Evolutionary conservation across 2,888 invertebrate genomes (phyloP), one percentile per base, ranked within the genome.

Genomic region (Acrobasis consociella): DNA sequence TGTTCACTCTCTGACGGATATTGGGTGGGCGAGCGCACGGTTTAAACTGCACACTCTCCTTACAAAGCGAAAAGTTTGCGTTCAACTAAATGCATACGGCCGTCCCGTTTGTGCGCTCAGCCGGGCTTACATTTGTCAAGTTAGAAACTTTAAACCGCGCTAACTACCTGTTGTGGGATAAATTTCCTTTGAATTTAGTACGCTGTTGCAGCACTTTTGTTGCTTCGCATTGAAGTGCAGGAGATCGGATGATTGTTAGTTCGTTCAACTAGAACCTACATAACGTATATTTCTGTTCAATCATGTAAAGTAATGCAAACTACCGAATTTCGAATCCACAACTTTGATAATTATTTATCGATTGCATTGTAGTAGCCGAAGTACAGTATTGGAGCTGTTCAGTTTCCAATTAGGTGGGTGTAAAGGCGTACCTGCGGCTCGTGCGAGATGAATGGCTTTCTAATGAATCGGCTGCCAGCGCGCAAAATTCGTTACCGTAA

Each of bases 1-100:
- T 77, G 76, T 74, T 76, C 77, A 73, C 78, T 78, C 75, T 72
- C 74, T 79, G 79, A 81, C 86, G 85, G 86, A 86, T 87, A 87
- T 87, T 85, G 84, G 82, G 80, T 80, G 85, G 79, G 79, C 82
- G 78, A 81, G 78, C 77, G 80, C 73, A 76, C 72, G 79, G 80
- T 81, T 85, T 81, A 80, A 84, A 82, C 83, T 80, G 83, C 82
- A 85, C 81, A 82, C 85, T 83, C 82, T 81, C 81, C 82, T 84
- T 79, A 84, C 83, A 88, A 86, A 86, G 87, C 82, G 85, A 81
- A 87, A 88, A 88, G 83, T 90, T 89, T 82, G 72, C 72, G 70
- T 81, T 81, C 79, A 85, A 85, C 86, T 87, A 85, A 87, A 89
- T 88, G 86, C 85, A 86, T 80, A 81, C 78, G 81, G 80, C 77